phyloP scores from a whole-genome alignment of 1,140 invertebrate genomes.

The Nautilus pompilius region DNA sequence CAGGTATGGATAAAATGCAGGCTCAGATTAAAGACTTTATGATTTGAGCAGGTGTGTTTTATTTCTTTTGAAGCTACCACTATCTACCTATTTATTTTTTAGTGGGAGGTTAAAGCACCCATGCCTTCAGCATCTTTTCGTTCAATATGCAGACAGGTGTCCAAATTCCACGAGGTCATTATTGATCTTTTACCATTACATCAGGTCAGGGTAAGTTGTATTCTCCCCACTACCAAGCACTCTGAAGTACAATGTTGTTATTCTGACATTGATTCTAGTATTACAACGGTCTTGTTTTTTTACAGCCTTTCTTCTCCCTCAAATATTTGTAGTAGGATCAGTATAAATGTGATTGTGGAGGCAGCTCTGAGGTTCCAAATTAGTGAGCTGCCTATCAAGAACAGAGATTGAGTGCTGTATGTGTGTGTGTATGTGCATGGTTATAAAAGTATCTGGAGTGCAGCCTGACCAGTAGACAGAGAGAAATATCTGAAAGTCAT shows the following conservation, averaged over 20 bases:
- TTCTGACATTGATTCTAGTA: not conserved
- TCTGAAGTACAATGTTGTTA: not conserved
- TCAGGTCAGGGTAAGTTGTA: conserved; percentile 49
- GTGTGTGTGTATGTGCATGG: no score
- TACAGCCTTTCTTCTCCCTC: conserved; percentile 54
- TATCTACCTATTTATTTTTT: conserved; percentile 13
- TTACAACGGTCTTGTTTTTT: not conserved
- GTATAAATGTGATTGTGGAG: no score
- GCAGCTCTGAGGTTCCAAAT: no score
- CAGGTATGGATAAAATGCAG: not conserved
- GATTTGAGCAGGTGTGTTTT: conserved; percentile 20
- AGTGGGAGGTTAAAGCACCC: conserved; percentile 92
- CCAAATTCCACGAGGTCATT: conserved; percentile 90
- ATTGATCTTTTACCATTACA: conserved; percentile 53
- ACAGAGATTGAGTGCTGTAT: no score
- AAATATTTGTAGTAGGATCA: conserved; percentile 64
- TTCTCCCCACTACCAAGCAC: not conserved
- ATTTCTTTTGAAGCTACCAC: not conserved
- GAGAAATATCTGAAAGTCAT: no score
- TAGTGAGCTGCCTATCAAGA: no score
- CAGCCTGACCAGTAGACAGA: no score
- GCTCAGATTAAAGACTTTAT: not conserved
- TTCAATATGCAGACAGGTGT: conserved; percentile 86
- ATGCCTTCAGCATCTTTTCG: conserved; percentile 90
- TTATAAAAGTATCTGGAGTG: no score